These are phyloP conservation scores for Biston betularia DNA, from an alignment of 2,888 invertebrate genomes.

Conservation along the genomic window DNA sequence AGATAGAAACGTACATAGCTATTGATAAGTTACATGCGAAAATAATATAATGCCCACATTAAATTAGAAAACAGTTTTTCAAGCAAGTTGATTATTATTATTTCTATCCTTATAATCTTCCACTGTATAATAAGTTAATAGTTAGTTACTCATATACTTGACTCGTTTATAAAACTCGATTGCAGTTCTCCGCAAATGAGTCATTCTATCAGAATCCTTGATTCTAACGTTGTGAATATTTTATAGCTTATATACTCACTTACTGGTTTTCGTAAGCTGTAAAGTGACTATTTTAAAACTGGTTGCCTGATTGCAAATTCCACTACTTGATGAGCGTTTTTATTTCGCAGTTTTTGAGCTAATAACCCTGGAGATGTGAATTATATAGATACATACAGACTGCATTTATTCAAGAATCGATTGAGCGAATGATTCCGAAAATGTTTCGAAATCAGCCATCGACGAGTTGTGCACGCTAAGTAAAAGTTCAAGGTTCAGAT, in stretches of 20 bases:
- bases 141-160: not conserved
- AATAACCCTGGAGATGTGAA: too few species aligned
- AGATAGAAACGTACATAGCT: too few species aligned
- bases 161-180: constrained; percentile 6
- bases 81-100: too few species aligned
- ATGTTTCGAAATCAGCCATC: constrained; percentile 58
- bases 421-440: constrained; percentile 24
- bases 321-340: too few species aligned
- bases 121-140: too few species aligned
- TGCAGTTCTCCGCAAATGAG: constrained; percentile 37
- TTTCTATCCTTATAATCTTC: too few species aligned
- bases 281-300: not conserved
- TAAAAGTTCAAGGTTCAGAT: constrained; percentile 71
- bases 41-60: too few species aligned
- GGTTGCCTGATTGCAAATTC: not conserved
- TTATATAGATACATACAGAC: not conserved
- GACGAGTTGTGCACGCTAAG: constrained; percentile 48
- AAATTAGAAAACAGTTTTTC: too few species aligned
- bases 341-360: too few species aligned
- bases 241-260: constrained; percentile 20
- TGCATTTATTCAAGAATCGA: not conserved
- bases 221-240: constrained; percentile 28
- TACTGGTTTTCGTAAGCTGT: constrained; percentile 4
- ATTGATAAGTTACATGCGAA: too few species aligned
- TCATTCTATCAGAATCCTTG: constrained; percentile 49